phyloP scores from a whole-genome alignment of 2,797 vertebrate genomes.

The Macrochelys suwanniensis region DNA sequence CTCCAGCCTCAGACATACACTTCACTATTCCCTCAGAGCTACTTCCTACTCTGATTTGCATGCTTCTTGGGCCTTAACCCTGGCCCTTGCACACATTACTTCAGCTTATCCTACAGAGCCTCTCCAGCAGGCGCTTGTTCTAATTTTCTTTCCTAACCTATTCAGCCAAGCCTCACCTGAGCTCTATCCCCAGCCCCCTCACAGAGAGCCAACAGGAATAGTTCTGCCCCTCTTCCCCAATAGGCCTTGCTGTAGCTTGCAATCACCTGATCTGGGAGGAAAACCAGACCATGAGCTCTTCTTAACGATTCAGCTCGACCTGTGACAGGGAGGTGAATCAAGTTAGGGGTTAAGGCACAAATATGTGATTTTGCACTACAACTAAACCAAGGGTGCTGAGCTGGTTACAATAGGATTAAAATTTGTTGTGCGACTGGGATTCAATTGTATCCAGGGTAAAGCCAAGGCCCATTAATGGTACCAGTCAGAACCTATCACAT shows the following conservation, averaged over 20 bases:
- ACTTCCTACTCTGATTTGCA: background rate
- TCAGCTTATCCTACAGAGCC: background rate
- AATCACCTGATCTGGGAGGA: background rate
- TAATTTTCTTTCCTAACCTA: background rate
- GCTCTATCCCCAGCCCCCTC: background rate
- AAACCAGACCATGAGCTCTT: fast-evolving
- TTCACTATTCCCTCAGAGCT: background rate
- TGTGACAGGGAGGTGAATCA: fast-evolving
- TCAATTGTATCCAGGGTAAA: background rate
- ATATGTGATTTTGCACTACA: background rate
- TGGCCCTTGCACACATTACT: background rate
- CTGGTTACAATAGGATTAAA: fast-evolving
- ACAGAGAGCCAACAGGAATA: background rate
- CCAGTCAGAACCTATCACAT: fast-evolving
- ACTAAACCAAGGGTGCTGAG: background rate
- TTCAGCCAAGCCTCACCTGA: too few species aligned
- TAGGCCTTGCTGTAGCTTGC: background rate
- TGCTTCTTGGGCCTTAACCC: background rate
- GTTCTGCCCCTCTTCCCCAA: background rate
- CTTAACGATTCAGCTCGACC: background rate
- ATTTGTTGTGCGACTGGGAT: fast-evolving
- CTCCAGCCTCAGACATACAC: background rate
- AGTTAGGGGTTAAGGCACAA: background rate
- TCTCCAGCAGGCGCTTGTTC: background rate
- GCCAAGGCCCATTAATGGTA: background rate